Percentiles rank a stretch among this genome's conserved stretches.
phyloP scores from a whole-genome alignment of 1,140 invertebrate genomes.

The Drosophila lini region DNA sequence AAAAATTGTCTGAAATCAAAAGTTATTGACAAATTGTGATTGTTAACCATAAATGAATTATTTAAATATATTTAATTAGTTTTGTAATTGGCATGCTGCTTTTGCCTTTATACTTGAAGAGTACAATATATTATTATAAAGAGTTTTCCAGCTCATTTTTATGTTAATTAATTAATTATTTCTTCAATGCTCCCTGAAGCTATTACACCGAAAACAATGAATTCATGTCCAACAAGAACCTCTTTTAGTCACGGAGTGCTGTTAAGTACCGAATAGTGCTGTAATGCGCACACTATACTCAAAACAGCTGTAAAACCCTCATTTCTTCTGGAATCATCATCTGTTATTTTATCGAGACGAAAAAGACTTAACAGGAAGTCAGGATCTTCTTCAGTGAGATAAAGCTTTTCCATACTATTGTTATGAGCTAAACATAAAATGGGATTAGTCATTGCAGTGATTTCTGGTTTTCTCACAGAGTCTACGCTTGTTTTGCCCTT shows the following conservation, averaged over 20 bases:
- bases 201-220: not conserved
- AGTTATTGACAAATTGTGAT: no score
- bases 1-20: not conserved
- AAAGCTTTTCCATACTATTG: not conserved
- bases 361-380: not conserved
- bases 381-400: not conserved
- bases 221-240: not conserved
- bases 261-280: not conserved
- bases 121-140: no score
- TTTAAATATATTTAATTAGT: not conserved
- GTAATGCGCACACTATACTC: not conserved
- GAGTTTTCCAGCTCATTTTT: no score
- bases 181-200: not conserved
- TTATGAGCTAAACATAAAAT: not conserved
- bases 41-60: not conserved
- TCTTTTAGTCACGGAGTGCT: not conserved
- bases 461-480: not conserved
- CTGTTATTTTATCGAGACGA: not conserved
- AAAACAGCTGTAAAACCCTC: no score
- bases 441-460: not conserved
- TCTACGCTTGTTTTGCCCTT: constrained; percentile 7
- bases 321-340: no score
- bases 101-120: no score
- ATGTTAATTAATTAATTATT: no score
- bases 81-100: not conserved